Evolutionary conservation across 2,888 invertebrate species (phyloP), one percentile per base, ranked within the genome.

Genomic region (Choreutis nemorana): DNA sequence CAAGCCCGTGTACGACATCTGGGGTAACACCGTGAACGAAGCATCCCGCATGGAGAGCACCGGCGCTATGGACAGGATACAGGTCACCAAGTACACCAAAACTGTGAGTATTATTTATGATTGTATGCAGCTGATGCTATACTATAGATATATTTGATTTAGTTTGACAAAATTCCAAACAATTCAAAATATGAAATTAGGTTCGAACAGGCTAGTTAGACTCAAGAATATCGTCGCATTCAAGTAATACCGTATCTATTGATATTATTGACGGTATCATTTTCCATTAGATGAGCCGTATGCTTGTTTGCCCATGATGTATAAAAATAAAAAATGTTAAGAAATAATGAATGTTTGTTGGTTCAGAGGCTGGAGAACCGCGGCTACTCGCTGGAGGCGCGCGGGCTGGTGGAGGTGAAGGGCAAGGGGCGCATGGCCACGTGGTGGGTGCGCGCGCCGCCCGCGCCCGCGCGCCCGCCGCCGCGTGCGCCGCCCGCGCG

Each of bases 21-120:
- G 97, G 96, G 96, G 97, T 0, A 94, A 97, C 65, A 97, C 96
- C 0, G 96, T 97, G 1, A 97, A 97, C 67, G 93, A 96, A 45
- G 95, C 97, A 2, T 92, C 94, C n/a, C 83, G 97, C 20, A 97
- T 97, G 97, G 97, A 97, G 67, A 91, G 91, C 18, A 95, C 94
- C 0, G 97, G 97, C 1, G 83, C 87, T 22, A 87, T 90, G 78
- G 93, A 91, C 47, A 84, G 87, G 36, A 92, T 97, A 41, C 97
- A 97, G 81, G 94, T 96, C 35, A 91, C 94, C 9, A 85, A 85
- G 45, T 86, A 87, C 34, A 90, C 91, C 8, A 91, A 91, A n/a
- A 85, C 86, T 66, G 86, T 90, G 46, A 26, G 29, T 14, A 10
- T 10, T n/a, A n/a, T n/a, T n/a, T n/a, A n/a, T n/a, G n/a, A n/a